Conservation (phyloP, 2,888 invertebrate genomes). For the Gisinianus flammeolus region DNA sequence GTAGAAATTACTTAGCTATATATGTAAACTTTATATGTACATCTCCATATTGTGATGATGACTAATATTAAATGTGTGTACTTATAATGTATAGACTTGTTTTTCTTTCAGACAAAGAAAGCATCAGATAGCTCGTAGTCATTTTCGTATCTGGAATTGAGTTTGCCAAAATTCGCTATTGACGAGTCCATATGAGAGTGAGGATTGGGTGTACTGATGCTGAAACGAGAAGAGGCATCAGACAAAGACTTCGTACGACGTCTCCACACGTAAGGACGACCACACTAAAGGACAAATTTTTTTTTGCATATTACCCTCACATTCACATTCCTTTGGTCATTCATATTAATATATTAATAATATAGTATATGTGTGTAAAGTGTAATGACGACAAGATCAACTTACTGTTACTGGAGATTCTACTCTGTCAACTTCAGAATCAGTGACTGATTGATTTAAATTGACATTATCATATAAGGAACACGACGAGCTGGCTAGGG, state of each 20-base stretch:
- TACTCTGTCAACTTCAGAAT: not conserved
- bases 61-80: no score
- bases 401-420: not conserved
- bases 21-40: no score
- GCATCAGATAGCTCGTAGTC: conserved; percentile 49
- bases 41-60: no score
- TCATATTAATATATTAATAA: not conserved
- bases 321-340: no score
- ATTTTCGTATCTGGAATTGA: conserved; percentile 35
- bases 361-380: not conserved
- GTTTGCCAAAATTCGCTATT: conserved; percentile 33
- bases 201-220: conserved; percentile 21
- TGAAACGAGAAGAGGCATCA: conserved; percentile 37
- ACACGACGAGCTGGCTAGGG: conserved; percentile 35
- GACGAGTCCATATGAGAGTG: conserved; percentile 30
- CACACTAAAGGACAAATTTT: no score
- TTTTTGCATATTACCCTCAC: no score
- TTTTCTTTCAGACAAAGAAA: conserved; percentile 41
- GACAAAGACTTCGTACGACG: conserved; percentile 42
- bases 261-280: conserved; percentile 30
- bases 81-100: not conserved
- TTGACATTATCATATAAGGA: conserved; percentile 49
- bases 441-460: conserved; percentile 28
- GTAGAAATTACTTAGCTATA: no score
- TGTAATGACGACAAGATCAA: not conserved